Conservation (phyloP, 1,140 invertebrate genomes). For the Lordiphosa mommai region DNA sequence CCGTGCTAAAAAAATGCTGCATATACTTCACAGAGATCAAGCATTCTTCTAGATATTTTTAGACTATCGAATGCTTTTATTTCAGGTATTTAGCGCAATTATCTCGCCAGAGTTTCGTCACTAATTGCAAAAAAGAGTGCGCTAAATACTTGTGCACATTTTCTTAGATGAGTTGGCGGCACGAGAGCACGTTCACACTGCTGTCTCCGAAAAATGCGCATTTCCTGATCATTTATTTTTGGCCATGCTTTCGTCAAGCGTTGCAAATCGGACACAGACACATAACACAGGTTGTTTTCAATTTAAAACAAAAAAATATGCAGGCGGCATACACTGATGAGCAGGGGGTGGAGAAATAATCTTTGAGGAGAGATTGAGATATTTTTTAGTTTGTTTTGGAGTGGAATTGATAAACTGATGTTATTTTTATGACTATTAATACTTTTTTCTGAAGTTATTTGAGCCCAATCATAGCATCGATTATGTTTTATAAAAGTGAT, state of each 20-base stretch:
- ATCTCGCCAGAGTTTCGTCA: conserved; percentile 43
- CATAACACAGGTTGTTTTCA: not conserved
- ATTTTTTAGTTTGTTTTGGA: too few relatives aligned
- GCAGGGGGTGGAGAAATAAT: too few relatives aligned
- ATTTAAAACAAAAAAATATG: too few relatives aligned
- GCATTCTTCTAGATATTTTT: conserved; percentile 28
- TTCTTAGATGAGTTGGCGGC: conserved; percentile 1
- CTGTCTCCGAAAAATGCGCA: conserved; percentile 39
- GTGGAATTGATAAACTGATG: too few relatives aligned
- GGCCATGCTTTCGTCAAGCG: conserved; percentile 9
- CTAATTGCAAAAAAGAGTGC: conserved; percentile 58
- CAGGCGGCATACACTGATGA: too few relatives aligned
- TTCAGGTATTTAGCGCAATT: conserved; percentile 62
- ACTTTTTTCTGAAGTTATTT: too few relatives aligned
- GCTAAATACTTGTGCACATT: conserved; percentile 52
- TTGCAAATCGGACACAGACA: conserved; percentile 1
- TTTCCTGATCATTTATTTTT: conserved; percentile 38
- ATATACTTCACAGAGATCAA: conserved; percentile 8
- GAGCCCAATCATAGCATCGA: too few relatives aligned
- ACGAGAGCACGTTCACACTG: conserved; percentile 4
- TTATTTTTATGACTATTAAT: too few relatives aligned
- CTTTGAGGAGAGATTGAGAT: too few relatives aligned
- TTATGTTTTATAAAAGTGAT: too few relatives aligned
- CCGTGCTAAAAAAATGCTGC: not conserved
- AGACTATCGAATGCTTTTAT: conserved; percentile 39